A percentile compares a stretch with the other conserved stretches of the same genome.
Conservation (phyloP, 2,797 vertebrate genomes). For the Borostomias antarcticus region DNA sequence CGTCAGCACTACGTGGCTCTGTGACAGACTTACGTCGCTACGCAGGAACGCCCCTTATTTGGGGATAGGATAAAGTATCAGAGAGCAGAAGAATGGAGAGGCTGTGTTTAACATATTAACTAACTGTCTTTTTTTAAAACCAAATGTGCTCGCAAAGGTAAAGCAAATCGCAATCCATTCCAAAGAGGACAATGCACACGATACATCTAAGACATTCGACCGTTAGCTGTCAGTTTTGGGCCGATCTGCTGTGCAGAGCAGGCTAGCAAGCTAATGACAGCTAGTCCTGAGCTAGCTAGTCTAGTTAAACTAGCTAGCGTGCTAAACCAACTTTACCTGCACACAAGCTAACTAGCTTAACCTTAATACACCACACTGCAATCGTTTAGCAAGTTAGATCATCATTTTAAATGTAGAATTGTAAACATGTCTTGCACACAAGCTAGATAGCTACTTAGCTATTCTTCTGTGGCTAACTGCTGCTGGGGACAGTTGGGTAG, state of each 20-base stretch:
- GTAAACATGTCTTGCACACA: no score
- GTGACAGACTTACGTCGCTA: not conserved
- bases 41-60: conserved; percentile 44
- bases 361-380: no score
- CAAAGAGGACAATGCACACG: conserved; percentile 5
- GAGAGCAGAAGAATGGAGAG: conserved; percentile 55
- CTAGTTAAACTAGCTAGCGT: not conserved
- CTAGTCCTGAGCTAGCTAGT: conserved; percentile 4
- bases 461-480: no score
- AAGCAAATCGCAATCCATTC: conserved; percentile 28
- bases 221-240: conserved; percentile 38
- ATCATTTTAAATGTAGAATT: no score
- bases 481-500: no score
- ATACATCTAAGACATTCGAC: conserved; percentile 7
- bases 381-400: no score
- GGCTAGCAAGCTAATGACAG: conserved; percentile 9
- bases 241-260: not conserved
- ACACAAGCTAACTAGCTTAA: no score
- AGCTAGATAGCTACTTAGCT: not conserved
- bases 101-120: conserved; percentile 45
- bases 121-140: not conserved
- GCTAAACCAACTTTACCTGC: no score
- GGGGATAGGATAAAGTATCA: conserved; percentile 45
- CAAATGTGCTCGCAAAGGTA: conserved; percentile 60
- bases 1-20: conserved; percentile 22